Base-by-base conservation (phyloP, 1,140 invertebrate genomes). In the Temnothorax nylanderi region DNA sequence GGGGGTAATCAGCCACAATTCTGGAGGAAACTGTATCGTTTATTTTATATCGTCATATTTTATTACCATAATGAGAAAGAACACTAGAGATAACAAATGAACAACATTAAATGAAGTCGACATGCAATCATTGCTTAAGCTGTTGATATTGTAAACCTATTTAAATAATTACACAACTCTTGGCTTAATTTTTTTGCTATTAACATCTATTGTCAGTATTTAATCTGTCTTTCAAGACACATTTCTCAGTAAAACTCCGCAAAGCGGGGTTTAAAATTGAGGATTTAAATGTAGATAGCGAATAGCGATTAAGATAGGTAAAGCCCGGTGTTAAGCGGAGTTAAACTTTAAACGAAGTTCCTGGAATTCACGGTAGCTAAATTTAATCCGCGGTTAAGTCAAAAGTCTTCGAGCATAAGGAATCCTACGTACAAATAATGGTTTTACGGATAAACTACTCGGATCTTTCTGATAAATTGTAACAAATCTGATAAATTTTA, bases 341-440 rank as follows among this genome's bases (percentile, higher is more conserved):
- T 82, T 74, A 62, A 84, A 84, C 80, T 84, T 75, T 74, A 74
- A 84, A 84, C 80, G 44, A 84, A 84, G 54, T 84, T 75, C 26
- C 80, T 16, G 11, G 80, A 74, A 75, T 75, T 84, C 80, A 84
- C 69, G 80, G 69, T 84, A 44, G 69, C 71, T 84, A 74, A 74
- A 84, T 84, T 84, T 84, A 74, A 84, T 84, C 69, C 56, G 44
- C 80, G 69, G 54, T 47, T 84, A 44, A 84, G 54, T 74, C 44
- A 56, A 75, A 84, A 84, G 69, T 84, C 80, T 84, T 49, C 41
- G n/a, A 49, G 44, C 80, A 75, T 60, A 75, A 60, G 69, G n/a
- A 56, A 60, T 84, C 21, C 44, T 4, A 60, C 60, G 10, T 13
- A 65, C 49, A 44, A 84, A 84, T 84, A 74, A 74, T 41, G 18